Evolutionary conservation across 2,888 invertebrate species (phyloP).

Genomic region (Elegia similella): DNA sequence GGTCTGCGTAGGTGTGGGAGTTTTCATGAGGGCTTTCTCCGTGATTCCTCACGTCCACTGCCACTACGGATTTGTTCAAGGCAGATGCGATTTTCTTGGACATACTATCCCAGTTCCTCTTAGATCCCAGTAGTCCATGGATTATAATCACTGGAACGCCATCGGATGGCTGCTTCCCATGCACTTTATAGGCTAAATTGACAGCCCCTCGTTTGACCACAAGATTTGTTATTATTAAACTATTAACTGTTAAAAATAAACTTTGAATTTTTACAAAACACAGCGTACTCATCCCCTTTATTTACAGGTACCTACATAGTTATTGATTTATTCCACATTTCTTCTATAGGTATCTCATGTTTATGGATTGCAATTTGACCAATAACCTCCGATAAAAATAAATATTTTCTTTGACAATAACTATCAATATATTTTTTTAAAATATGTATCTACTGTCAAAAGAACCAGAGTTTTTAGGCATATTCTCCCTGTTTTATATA

Average conservation of each 20-base stretch:
- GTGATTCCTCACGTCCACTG: constrained; percentile 94
- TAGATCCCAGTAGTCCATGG: constrained; percentile 94
- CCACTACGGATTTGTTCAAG: constrained; percentile 84
- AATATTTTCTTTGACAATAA: too few relatives aligned
- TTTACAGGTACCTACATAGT: background rate
- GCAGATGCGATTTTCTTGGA: constrained; percentile 84
- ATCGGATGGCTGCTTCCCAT: constrained; percentile 35
- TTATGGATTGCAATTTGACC: too few relatives aligned
- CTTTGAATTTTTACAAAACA: constrained; percentile 6
- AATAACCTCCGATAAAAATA: too few relatives aligned
- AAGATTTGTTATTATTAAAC: background rate
- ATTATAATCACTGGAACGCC: constrained; percentile 85
- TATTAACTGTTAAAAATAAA: background rate
- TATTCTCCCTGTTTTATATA: too few relatives aligned
- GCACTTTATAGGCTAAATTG: constrained; percentile 39
- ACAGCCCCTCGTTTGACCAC: constrained; percentile 31
- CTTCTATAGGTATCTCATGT: too few relatives aligned
- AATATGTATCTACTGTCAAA: too few relatives aligned
- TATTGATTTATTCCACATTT: too few relatives aligned
- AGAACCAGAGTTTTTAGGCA: too few relatives aligned
- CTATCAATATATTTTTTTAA: too few relatives aligned
- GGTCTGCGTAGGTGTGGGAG: constrained; percentile 85
- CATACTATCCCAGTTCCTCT: constrained; percentile 92
- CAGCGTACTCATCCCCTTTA: constrained; percentile 39
- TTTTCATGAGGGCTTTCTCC: constrained; percentile 91